Percentiles rank a stretch among this genome's conserved stretches.
phyloP scores from a whole-genome alignment of 2,113 vertebrate species.

The Sander vitreus region DNA sequence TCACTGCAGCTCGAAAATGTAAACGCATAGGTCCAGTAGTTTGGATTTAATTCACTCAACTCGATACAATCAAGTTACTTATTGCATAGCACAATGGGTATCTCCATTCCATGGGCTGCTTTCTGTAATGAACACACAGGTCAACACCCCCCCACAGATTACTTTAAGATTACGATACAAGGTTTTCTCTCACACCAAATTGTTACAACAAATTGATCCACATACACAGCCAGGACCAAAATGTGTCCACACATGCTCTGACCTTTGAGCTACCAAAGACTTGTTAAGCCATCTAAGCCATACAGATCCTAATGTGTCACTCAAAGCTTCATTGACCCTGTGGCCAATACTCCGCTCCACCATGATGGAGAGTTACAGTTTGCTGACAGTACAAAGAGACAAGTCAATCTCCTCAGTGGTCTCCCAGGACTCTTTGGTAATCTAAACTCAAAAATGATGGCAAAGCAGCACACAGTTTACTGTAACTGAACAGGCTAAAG shows the following conservation, averaged over 20 bases:
- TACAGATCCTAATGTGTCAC: conserved; percentile 18
- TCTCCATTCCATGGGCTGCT: neutral
- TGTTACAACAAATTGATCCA: neutral
- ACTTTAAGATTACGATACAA: conserved; percentile 20
- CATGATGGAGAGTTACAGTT: conserved; percentile 46
- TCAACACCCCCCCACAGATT: conserved; percentile 16
- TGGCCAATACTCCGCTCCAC: conserved; percentile 9
- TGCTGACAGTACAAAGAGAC: conserved; percentile 49
- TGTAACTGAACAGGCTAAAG: neutral
- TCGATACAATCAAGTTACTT: neutral
- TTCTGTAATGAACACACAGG: conserved; percentile 32
- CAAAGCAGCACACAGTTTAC: neutral
- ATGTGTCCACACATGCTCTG: neutral
- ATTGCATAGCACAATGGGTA: neutral
- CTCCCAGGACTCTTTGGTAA: conserved; percentile 37
- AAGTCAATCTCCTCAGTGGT: conserved; percentile 31
- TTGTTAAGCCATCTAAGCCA: neutral
- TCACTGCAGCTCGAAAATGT: neutral
- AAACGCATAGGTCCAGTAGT: neutral
- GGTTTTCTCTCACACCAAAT: neutral
- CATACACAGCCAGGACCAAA: neutral
- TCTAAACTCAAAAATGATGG: conserved; percentile 22
- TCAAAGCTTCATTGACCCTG: conserved; percentile 53
- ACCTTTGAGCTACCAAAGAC: neutral
- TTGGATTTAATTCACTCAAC: neutral